Percentiles rank a stretch among this genome's conserved stretches.
phyloP scores from a whole-genome alignment of 2,888 invertebrate species.

The Blastobasis lacticolella region DNA sequence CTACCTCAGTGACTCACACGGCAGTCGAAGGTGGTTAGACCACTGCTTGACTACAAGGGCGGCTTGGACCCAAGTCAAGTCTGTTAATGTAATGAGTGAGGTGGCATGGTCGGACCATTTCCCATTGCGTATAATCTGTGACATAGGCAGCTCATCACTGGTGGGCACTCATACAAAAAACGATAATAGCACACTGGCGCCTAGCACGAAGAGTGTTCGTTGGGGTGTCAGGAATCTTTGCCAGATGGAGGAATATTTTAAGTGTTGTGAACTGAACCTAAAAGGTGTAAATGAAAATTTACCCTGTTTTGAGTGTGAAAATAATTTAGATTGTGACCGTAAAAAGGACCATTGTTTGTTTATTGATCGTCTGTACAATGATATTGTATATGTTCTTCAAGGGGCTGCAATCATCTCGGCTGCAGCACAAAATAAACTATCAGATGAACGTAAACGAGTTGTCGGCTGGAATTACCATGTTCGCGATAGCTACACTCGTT shows the following conservation, averaged over 20 bases:
- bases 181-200: not conserved
- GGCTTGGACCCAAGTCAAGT: too few species aligned
- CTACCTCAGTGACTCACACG: too few species aligned
- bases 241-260: constrained; percentile 3
- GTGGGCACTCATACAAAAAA: not conserved
- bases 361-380: not conserved
- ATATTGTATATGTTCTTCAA: not conserved
- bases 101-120: constrained; percentile 9
- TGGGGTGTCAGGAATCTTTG: not conserved
- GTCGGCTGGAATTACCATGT: constrained; percentile 9
- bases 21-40: too few species aligned
- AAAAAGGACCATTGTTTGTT: not conserved
- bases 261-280: not conserved
- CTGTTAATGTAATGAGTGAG: too few species aligned
- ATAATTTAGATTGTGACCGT: not conserved
- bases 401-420: not conserved
- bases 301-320: not conserved
- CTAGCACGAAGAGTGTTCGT: not conserved
- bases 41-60: too few species aligned
- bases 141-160: not conserved
- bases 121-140: constrained; percentile 4
- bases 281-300: not conserved
- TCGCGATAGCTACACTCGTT: not conserved
- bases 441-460: not conserved
- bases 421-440: not conserved